Percentiles rank a stretch among this genome's conserved stretches.
Conservation (phyloP, 2,888 invertebrate genomes). For the Agonopterix arenella region DNA sequence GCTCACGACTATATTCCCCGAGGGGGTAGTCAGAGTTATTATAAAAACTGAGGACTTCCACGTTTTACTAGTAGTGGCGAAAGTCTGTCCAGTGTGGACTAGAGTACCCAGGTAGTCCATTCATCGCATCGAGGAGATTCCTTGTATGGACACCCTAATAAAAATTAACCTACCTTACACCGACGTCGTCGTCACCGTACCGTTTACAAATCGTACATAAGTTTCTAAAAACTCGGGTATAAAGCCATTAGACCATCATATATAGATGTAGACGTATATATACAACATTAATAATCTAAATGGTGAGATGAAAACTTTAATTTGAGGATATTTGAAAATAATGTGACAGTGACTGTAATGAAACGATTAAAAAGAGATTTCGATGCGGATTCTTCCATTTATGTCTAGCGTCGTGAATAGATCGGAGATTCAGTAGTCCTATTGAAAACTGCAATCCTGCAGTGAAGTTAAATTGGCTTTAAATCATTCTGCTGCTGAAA, state of each 20-base stretch:
- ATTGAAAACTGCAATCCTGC: constrained; percentile 10
- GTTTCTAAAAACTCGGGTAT: neutral
- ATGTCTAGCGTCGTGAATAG: neutral
- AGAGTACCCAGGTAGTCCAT: too few relatives aligned
- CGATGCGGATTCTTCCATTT: constrained; percentile 1
- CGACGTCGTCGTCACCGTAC: too few relatives aligned
- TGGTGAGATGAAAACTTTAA: neutral
- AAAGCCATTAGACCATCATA: neutral
- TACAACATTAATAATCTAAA: neutral
- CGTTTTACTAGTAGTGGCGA: too few relatives aligned
- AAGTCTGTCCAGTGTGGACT: too few relatives aligned
- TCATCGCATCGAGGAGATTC: too few relatives aligned
- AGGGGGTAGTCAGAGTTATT: too few relatives aligned
- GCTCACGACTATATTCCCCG: too few relatives aligned
- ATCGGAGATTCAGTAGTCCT: constrained; percentile 2
- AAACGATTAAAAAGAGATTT: constrained; percentile 4
- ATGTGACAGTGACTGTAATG: neutral
- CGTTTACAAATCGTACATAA: neutral
- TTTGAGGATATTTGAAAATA: neutral
- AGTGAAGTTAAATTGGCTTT: constrained; percentile 13
- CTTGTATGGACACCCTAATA: too few relatives aligned
- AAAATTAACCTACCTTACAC: too few relatives aligned
- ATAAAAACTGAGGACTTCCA: too few relatives aligned
- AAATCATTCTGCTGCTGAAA: constrained; percentile 8
- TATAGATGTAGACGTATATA: neutral